A percentile compares a stretch with the other conserved stretches of the same genome.
Evolutionary conservation across 2,113 vertebrate species (phyloP).

Genomic region (Rhinoderma darwinii): DNA sequence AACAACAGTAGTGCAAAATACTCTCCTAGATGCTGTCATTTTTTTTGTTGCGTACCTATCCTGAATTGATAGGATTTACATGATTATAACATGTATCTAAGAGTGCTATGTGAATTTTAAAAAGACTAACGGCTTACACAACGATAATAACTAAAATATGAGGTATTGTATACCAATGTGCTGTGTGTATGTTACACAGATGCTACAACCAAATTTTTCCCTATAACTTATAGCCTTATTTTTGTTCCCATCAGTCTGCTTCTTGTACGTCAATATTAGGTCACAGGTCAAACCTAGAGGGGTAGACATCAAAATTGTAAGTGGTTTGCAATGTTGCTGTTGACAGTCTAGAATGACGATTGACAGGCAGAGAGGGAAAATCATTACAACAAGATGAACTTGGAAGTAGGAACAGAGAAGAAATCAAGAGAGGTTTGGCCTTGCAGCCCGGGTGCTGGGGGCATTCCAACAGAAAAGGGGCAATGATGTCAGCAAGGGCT

Average conservation of each 20-base stretch:
- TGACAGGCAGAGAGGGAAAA: constrained; percentile 34
- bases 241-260: not conserved
- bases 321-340: constrained; percentile 9
- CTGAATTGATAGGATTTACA: not conserved
- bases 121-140: not conserved
- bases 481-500: constrained; percentile 14
- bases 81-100: not conserved
- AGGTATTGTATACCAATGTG: not conserved
- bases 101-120: not conserved
- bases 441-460: not conserved
- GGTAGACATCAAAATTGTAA: constrained; percentile 23
- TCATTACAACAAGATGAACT: constrained; percentile 11
- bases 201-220: not conserved
- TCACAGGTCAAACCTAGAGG: constrained; percentile 27
- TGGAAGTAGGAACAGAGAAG: not conserved
- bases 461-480: constrained; percentile 32
- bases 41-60: not conserved
- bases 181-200: not conserved
- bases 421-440: constrained; percentile 27
- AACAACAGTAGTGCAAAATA: not conserved
- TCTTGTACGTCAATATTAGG: not conserved
- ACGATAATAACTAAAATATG: not conserved
- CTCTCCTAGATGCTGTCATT: not conserved
- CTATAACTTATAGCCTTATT: constrained; percentile 1
- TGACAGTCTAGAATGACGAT: constrained; percentile 12